Base-by-base conservation (phyloP, 2,888 invertebrate species). In the Stramonita haemastoma region DNA sequence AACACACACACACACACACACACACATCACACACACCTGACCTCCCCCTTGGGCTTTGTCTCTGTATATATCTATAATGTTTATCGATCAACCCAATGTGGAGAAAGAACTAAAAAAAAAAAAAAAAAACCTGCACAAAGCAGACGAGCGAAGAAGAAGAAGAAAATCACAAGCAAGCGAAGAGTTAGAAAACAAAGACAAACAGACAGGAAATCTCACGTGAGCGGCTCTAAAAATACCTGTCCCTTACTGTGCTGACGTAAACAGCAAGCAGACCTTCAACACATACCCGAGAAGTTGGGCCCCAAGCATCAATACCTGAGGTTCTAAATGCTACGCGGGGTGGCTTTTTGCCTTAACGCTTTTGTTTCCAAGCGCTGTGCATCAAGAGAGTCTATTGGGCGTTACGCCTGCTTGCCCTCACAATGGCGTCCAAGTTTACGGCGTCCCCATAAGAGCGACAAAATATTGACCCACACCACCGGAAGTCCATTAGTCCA, bases 401-500 rank as follows among this genome's bases (percentile, higher is more conserved):
- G 22, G 29, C 86, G 87, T 87, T 66, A 36, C n/a, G 73, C 46
- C 36, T 17, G 87, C 46, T n/a, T 73, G 73, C 19, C 15, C 46
- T 6, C 2, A 19, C 22, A 85, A 57, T 60, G 85, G 32, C 57
- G 32, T 29, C 19, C 60, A 15, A 83, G 87, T 87, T 70, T 29
- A 73, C 46, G 56, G 56, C 73, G 32, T 86, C 86, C 86, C 86
- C 86, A 46, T 46, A 56, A 70, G 73, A 87, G 87, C 87, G 87
- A 87, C 87, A 87, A 87, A 87, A 34, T 87, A 87, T 87, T 81
- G 87, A 87, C 81, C 13, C 81, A 87, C 79, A n/a, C 56, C 60
- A 57, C 81, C 87, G 87, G 87, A 87, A 87, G 87, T 87, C 87
- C 87, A 87, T 87, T 87, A 87, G 87, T 57, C 81, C 34, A 81